Percentiles rank a stretch among this genome's conserved stretches.
Conservation (phyloP, 1,140 invertebrate genomes). For the Hypsibius dujardini region DNA sequence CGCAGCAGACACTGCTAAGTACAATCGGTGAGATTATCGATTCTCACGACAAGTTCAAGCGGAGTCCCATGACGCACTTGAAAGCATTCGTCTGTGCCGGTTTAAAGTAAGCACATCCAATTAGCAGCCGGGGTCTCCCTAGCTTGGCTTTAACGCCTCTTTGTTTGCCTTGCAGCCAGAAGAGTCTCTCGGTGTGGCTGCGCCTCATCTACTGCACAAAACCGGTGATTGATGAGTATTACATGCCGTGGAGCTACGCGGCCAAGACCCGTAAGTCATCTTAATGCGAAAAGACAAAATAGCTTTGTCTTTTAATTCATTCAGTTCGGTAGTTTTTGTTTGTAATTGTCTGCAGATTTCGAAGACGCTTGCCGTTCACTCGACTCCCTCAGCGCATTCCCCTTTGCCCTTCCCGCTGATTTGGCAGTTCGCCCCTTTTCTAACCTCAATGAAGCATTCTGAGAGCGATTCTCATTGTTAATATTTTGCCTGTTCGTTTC, state of each 20-base stretch:
- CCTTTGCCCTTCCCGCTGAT: neutral
- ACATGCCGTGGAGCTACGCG: neutral
- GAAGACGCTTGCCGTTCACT: neutral
- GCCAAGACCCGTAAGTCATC: conserved; percentile 4
- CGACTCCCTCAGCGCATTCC: neutral
- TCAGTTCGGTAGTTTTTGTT: too few relatives aligned
- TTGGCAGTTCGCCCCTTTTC: neutral
- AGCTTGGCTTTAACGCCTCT: neutral
- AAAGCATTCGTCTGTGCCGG: neutral
- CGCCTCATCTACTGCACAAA: conserved; percentile 9
- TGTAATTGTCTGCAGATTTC: too few relatives aligned
- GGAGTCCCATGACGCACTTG: neutral
- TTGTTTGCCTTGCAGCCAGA: neutral
- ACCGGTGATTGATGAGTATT: conserved; percentile 6
- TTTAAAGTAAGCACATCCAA: neutral
- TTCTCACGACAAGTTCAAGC: neutral
- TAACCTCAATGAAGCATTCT: neutral
- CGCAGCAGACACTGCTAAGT: neutral
- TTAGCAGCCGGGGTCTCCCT: too few relatives aligned
- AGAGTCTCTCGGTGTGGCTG: neutral
- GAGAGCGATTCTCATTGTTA: neutral
- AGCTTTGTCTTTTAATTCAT: conserved; percentile 3
- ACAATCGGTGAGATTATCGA: neutral
- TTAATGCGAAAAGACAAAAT: neutral
- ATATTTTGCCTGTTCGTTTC: neutral